Evolutionary conservation across 2,888 invertebrate genomes (phyloP), one percentile per base, ranked within the genome.

Genomic region (Eristalinus aeneus): DNA sequence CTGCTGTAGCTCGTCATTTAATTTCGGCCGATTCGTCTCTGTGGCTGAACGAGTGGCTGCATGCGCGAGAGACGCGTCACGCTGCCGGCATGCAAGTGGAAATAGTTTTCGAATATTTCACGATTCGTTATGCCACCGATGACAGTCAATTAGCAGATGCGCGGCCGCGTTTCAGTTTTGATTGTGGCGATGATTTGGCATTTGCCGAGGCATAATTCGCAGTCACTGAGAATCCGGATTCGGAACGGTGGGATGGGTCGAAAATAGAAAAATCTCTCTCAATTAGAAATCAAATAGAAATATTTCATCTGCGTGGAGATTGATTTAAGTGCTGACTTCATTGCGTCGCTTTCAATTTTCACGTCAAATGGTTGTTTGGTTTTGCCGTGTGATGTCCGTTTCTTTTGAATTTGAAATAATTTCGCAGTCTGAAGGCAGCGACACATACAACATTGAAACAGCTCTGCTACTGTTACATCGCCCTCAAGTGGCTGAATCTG

Each of bases 81-180:
- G 76, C 46, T 34, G 22, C 58, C 39, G 84, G 71, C 75, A 74
- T 72, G 67, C 84, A 76, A 64, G 63, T 76, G 80, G 22, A 80
- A 80, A 85, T 85, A 68, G 71, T 64, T 73, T 76, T 75, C 54
- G 58, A 64, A 85, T 85, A 85, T 76, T 85, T 81, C 56, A 81
- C 76, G 36, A 85, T 81, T 77, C 65, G 69, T 73, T 76, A 81
- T 81, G 69, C 69, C 67, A 64, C 73, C 81, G 81, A 81, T 85
- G 85, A 85, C 76, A 85, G 85, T 76, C 85, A 85, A 85, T 85
- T 85, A 85, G 73, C 81, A 81, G 72, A 68, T 84, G 73, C 67
- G 63, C 36, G 54, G 54, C 61, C n/a, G n/a, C 72, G 56, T n/a
- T 68, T 82, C 56, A 72, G 56, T 64, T 27, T 27, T 60, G 46